Evolutionary conservation across 1,140 invertebrate species (phyloP), one percentile per base, ranked within the genome.

Genomic region (Ceratina australensis): DNA sequence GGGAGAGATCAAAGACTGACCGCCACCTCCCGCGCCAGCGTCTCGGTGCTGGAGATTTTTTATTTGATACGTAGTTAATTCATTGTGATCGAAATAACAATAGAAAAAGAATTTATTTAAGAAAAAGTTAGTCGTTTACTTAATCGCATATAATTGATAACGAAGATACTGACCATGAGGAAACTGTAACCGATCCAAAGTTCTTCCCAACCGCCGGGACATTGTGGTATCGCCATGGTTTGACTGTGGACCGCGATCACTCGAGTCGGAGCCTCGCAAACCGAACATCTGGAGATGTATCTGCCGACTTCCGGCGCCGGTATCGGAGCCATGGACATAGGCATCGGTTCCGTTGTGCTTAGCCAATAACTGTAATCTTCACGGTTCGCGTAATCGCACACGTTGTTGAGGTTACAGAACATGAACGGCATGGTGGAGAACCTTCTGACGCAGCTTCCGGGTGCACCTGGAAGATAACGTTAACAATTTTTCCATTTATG

Each of bases 311-410:
- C 95, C 50, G 92, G 93, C 13, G 96, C 95, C 57, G 94, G 93
- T 80, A 98, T 97, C 7, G 96, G 96, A 22, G 95, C 95, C 97
- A 98, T 98, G 88, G 95, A 95, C 94, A 96, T 96, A 0, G 97
- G 96, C 96, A 98, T 98, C 0, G 96, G 95, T 88, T 98, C 97
- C n/a, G 95, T 94, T 5, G 98, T 98, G 24, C 96, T 97, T 0
- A 99, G 91, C 98, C 98, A 99, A 86, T 98, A 98, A 87, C 97
- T 98, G 92, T 98, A 98, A 86, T 98, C 98, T 89, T 97, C 98
- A 72, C 97, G 94, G 88, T 96, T 96, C 0, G 97, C 96, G 88
- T 98, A 98, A 90, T 97, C 95, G 89, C 98, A 98, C 0, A 97
- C 95, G 87, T 98, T 95, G 87, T 97, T 97, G 18, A 97, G 88